Conservation (phyloP, 2,113 vertebrate genomes). For the Apaloderma vittatum region DNA sequence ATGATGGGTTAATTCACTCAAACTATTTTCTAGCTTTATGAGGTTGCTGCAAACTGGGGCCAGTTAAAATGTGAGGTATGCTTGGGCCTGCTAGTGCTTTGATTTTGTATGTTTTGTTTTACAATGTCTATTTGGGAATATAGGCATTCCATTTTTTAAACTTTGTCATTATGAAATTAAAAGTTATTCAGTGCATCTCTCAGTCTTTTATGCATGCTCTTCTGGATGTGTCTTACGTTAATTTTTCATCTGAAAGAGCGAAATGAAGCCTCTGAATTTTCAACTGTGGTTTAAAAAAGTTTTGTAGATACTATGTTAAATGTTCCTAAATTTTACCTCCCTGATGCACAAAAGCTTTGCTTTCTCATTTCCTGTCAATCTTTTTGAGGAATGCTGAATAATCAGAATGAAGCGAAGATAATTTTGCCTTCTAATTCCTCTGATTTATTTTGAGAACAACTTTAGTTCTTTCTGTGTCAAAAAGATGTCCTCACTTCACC, state of each 20-base stretch:
- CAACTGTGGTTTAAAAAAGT: not conserved
- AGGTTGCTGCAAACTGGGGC: not conserved
- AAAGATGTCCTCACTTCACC: conserved; percentile 45
- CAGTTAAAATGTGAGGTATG: not conserved
- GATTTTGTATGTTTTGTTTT: not conserved
- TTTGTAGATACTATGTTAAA: conserved; percentile 1
- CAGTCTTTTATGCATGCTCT: not conserved
- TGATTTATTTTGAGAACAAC: conserved; percentile 39
- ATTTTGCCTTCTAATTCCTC: not conserved
- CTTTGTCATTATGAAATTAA: not conserved
- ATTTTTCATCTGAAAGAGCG: not conserved
- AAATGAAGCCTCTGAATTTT: not conserved
- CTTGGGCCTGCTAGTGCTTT: not conserved
- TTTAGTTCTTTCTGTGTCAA: not conserved
- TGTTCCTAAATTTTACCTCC: not conserved
- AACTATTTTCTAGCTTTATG: not conserved
- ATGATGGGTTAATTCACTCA: not conserved
- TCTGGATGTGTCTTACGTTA: not conserved
- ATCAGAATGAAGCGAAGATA: conserved; percentile 39
- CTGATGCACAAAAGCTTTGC: not conserved
- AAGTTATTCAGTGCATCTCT: not conserved
- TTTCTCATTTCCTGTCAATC: conserved; percentile 41
- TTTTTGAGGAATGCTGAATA: conserved; percentile 30
- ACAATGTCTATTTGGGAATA: not conserved
- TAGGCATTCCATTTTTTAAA: not conserved